Evolutionary conservation across 2,113 vertebrate genomes (phyloP).

Genomic region (Oenanthe melanoleuca): DNA sequence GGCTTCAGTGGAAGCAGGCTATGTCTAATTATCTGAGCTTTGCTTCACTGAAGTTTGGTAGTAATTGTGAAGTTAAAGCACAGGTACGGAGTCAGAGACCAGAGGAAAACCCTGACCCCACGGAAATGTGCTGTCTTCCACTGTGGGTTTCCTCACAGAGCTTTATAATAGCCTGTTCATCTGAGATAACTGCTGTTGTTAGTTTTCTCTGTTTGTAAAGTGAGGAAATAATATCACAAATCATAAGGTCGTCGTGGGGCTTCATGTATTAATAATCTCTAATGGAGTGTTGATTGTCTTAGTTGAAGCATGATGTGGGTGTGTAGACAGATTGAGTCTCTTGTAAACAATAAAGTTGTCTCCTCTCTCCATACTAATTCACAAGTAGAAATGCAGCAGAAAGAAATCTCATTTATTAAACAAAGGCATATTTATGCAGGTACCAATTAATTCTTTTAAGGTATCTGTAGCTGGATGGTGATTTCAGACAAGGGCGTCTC

Average conservation of each 20-base stretch:
- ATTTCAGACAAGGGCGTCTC: not conserved
- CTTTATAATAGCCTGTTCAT: conserved; percentile 1
- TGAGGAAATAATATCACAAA: not conserved
- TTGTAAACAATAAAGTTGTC: not conserved
- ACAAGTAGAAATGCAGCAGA: not conserved
- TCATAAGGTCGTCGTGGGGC: not conserved
- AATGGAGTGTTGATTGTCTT: not conserved
- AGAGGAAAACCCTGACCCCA: not conserved
- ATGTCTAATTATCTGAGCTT: conserved; percentile 22
- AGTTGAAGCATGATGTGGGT: not conserved
- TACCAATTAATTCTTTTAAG: not conserved
- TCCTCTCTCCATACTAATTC: not conserved
- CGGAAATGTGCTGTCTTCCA: not conserved
- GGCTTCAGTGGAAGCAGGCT: not conserved
- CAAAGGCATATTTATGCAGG: not conserved
- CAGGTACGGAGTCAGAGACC: not conserved
- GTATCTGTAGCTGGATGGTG: not conserved
- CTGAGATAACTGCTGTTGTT: conserved; percentile 2
- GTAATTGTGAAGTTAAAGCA: conserved; percentile 21
- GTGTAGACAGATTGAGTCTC: not conserved
- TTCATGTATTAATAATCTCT: not conserved
- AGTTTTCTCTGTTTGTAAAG: conserved; percentile 8
- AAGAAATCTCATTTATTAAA: not conserved
- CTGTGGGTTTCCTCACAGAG: conserved; percentile 8
- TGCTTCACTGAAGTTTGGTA: not conserved